Conservation (phyloP, 2,113 vertebrate genomes). For the Beaufortia kweichowensis region DNA sequence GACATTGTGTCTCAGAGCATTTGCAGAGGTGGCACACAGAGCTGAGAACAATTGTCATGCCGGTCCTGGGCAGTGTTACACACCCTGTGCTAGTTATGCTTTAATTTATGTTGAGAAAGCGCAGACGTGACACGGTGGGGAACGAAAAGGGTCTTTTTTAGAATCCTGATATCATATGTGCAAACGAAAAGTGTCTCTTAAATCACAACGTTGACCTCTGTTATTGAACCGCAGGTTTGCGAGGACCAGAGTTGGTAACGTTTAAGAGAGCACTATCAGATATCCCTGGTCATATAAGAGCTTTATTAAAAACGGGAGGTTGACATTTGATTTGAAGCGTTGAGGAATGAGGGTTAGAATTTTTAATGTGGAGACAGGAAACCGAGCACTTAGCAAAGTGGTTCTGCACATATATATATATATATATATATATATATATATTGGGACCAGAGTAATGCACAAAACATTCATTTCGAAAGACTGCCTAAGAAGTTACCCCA, state of each 20-base stretch:
- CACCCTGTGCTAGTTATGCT: constrained; percentile 56
- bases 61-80: constrained; percentile 33
- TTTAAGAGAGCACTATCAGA: constrained; percentile 28
- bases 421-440: constrained; percentile 37
- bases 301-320: constrained; percentile 50
- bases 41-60: constrained; percentile 19
- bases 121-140: constrained; percentile 48
- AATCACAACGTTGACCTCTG: constrained; percentile 8
- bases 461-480: constrained; percentile 29
- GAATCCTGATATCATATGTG: constrained; percentile 33
- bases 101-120: constrained; percentile 45
- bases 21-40: constrained; percentile 19
- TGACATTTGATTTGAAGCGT: constrained; percentile 1
- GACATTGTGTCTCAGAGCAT: not conserved
- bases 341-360: constrained; percentile 19
- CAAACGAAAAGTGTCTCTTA: constrained; percentile 26
- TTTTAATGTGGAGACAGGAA: constrained; percentile 30
- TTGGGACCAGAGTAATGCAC: constrained; percentile 25
- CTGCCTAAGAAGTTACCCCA: not conserved
- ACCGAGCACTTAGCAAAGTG: constrained; percentile 20
- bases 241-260: constrained; percentile 5
- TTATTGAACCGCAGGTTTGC: constrained; percentile 1
- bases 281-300: constrained; percentile 28
- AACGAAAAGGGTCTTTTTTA: not conserved
- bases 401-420: constrained; percentile 15